Conservation (phyloP, 2,113 vertebrate species). For the Dasyornis broadbenti region DNA sequence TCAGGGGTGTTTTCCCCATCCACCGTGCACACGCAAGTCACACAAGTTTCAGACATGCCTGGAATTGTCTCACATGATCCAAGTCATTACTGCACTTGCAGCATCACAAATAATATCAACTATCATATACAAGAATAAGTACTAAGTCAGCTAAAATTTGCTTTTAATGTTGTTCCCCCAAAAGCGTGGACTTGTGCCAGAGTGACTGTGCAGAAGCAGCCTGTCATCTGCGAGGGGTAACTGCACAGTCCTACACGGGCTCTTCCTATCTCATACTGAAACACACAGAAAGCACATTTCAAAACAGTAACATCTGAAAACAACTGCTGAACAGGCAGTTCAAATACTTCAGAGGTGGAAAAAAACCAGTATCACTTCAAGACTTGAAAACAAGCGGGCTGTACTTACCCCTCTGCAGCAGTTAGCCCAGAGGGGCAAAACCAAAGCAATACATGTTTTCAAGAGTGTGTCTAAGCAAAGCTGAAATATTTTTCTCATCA, state of each 20-base stretch:
- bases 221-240: fast-evolving
- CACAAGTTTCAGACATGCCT: fast-evolving
- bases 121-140: background rate
- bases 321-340: background rate
- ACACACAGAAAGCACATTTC: fast-evolving
- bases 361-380: background rate
- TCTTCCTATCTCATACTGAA: fast-evolving
- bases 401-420: background rate
- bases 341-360: background rate
- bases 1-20: fast-evolving
- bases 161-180: background rate
- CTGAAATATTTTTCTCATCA: background rate
- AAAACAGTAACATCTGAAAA: background rate
- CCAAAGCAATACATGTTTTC: fast-evolving
- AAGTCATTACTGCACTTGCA: background rate
- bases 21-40: fast-evolving
- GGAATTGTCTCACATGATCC: fast-evolving
- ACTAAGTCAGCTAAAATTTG: background rate
- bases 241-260: fast-evolving
- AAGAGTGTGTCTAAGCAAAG: fast-evolving
- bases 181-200: fast-evolving
- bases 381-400: background rate
- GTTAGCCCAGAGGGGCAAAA: background rate
- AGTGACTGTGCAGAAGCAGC: background rate
- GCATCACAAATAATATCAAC: background rate